A percentile compares a stretch with the other conserved stretches of the same genome.
phyloP scores from a whole-genome alignment of 2,113 vertebrate species.

The Ploceus nigricollis region DNA sequence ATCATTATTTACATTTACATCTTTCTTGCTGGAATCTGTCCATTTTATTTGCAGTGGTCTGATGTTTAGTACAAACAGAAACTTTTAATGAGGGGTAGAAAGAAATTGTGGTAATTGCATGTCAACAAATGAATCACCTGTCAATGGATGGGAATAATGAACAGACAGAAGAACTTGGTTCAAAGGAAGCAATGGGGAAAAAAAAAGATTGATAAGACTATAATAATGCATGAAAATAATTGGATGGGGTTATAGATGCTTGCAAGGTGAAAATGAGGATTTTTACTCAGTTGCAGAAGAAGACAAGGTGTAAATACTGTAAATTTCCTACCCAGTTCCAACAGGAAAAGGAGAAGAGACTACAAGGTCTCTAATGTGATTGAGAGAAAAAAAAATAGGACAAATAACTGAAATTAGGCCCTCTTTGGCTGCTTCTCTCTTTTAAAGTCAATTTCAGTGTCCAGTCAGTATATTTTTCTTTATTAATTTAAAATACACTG shows the following conservation, averaged over 20 bases:
- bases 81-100: not conserved
- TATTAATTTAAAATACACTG: not conserved
- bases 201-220: not conserved
- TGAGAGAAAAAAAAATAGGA: not conserved
- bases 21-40: not conserved
- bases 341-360: not conserved
- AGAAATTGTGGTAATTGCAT: not conserved
- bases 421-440: not conserved
- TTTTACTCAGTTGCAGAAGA: not conserved
- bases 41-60: not conserved
- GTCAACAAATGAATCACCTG: not conserved
- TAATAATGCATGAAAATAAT: not conserved
- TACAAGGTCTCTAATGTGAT: not conserved
- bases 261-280: not conserved
- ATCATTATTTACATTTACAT: not conserved
- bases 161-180: not conserved
- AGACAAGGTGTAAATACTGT: not conserved
- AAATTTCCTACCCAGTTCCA: not conserved
- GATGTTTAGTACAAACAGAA: not conserved
- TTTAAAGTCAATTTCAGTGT: not conserved
- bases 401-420: not conserved
- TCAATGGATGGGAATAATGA: not conserved
- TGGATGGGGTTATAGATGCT: not conserved
- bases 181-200: not conserved
- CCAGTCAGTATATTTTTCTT: not conserved